Evolutionary conservation across 1,140 invertebrate species (phyloP), one percentile per base, ranked within the genome.

Genomic region (Brachionus rubens): DNA sequence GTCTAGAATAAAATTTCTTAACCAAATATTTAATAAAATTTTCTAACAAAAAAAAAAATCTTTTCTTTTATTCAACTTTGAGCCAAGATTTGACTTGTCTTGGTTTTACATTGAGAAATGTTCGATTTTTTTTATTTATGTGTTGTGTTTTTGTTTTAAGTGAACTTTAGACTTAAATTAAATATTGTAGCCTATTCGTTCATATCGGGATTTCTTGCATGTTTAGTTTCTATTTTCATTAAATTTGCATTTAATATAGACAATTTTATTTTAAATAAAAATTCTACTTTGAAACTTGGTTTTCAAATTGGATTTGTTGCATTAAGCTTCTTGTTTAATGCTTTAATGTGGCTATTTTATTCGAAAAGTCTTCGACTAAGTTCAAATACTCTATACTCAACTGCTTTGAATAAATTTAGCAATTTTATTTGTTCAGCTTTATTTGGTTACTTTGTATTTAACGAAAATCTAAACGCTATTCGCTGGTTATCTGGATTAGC

Each of bases 191-290:
- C 19, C 12, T 75, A 75, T 36, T 75, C 72, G 21, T 54, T 56
- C 56, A 3, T 56, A 7, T 3, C 72, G 7, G 72, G 72, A 30
- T 19, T 75, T 54, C 14, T 54, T 41, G 72, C 72, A 30, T 75
- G 72, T 26, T 54, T 75, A 47, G 72, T 54, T 4, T 54, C 72
- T 6, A 5, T 75, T 19, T 75, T 54, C 19, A 33, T 54, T 26
- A 75, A 75, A 75, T 59, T 75, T 54, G 48, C 72, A 40, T 56
- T 75, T 26, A 75, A 54, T 59, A 75, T 33, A 6, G 48, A 75
- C 21, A 30, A 41, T 75, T 47, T 28, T 33, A 47, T 21, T 26
- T 12, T 14, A 40, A 72, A 28, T n/a, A 48, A 28, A 24, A 40
- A 28, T 33, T 7, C n/a, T 24, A n/a, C 1, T n/a, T 41, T 75